Evolutionary conservation across 2,797 vertebrate species (phyloP).

Genomic region (Ctenochaetus hawaiiensis): DNA sequence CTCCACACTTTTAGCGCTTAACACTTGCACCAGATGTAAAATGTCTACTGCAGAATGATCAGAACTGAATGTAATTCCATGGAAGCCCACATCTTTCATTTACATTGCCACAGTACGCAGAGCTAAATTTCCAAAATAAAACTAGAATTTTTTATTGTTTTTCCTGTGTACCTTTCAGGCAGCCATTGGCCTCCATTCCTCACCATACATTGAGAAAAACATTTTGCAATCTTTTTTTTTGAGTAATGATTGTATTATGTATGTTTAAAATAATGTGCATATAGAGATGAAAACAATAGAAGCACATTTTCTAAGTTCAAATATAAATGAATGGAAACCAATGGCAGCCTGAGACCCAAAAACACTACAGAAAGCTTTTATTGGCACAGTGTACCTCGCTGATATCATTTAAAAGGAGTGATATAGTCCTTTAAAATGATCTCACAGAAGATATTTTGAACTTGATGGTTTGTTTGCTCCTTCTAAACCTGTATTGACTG

Average conservation of each 20-base stretch:
- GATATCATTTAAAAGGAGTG: background rate
- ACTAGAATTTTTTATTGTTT: background rate
- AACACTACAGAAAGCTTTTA: conserved; percentile 3
- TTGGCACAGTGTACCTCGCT: background rate
- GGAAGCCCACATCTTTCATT: background rate
- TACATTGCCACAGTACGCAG: background rate
- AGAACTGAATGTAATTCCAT: conserved; percentile 18
- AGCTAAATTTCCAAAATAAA: background rate
- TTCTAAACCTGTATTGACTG: conserved; percentile 69
- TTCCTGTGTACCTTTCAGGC: background rate
- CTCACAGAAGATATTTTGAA: conserved; percentile 26
- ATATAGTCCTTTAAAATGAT: conserved; percentile 15
- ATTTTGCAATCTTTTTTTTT: background rate
- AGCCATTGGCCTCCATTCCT: conserved; percentile 26
- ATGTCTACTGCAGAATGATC: conserved; percentile 8
- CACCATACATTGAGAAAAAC: background rate
- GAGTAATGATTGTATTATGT: background rate
- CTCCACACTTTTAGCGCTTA: background rate
- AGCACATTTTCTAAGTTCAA: conserved; percentile 35
- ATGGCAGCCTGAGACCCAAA: conserved; percentile 5
- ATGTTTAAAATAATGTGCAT: conserved; percentile 9
- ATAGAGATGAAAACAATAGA: conserved; percentile 19
- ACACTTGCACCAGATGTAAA: conserved; percentile 1
- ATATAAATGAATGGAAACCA: conserved; percentile 15
- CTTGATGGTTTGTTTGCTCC: conserved; percentile 51